Percentiles rank a stretch among this genome's conserved stretches.
phyloP scores from a whole-genome alignment of 2,888 invertebrate species.

The Phorcus lineatus region DNA sequence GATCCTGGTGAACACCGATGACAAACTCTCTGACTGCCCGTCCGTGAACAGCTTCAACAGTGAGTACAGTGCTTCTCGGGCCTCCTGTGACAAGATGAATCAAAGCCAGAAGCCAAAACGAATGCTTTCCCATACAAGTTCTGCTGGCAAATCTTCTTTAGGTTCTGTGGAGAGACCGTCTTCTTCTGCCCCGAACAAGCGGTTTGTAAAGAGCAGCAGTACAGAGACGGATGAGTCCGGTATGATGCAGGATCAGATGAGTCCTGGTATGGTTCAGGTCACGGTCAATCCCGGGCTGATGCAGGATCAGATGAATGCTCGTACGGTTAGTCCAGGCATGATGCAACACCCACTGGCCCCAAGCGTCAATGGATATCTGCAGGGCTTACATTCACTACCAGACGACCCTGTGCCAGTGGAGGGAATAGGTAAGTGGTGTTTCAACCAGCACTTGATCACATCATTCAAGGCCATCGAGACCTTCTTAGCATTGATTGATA shows the following conservation, averaged over 20 bases:
- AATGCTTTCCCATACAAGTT: neutral
- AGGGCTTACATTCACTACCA: neutral
- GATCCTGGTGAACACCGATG: neutral
- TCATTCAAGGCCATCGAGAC: no score
- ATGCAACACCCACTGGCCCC: neutral
- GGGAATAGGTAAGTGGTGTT: neutral
- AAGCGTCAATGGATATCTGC: neutral
- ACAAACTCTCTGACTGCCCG: neutral
- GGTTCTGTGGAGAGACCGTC: conserved; percentile 22
- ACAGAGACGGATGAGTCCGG: neutral
- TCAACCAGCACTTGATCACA: no score
- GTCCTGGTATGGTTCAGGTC: no score
- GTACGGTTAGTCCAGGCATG: no score
- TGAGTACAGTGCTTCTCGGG: neutral
- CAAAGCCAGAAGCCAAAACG: neutral
- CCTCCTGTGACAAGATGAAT: neutral
- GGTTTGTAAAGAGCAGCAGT: conserved; percentile 29
- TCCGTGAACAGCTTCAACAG: neutral
- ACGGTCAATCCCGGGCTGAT: neutral
- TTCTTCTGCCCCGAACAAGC: neutral
- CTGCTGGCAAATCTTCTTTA: neutral
- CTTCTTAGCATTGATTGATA: no score
- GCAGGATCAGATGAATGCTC: no score
- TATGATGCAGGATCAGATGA: no score
- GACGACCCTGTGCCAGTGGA: neutral